A percentile compares a stretch with the other conserved stretches of the same genome.
Conservation (phyloP, 2,797 vertebrate species). For the Schizopygopsis malacanthus region DNA sequence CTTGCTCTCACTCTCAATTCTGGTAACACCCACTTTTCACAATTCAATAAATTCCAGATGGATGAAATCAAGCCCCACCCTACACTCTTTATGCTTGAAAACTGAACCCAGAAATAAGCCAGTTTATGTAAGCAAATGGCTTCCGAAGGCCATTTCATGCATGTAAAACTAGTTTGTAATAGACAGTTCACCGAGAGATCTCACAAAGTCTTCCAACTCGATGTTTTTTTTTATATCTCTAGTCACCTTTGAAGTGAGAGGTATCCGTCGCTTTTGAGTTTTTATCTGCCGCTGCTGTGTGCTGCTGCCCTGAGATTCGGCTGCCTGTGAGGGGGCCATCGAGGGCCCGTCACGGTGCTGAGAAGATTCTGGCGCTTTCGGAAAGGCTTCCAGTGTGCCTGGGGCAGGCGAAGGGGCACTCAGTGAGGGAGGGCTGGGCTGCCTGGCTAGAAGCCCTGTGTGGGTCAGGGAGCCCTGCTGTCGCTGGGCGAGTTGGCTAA, state of each 20-base stretch:
- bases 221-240: background rate
- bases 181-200: background rate
- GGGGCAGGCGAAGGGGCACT: slow-evolving; percentile 70
- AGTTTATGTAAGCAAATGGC: background rate
- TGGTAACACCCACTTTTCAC: background rate
- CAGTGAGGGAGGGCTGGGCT: slow-evolving; percentile 68
- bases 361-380: slow-evolving; percentile 75
- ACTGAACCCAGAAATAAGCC: background rate
- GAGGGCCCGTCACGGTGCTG: slow-evolving; percentile 64
- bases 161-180: background rate
- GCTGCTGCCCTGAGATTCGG: slow-evolving; percentile 71
- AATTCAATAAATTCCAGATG: background rate
- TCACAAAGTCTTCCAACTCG: background rate
- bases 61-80: background rate
- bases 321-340: slow-evolving; percentile 61
- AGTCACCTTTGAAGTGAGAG: slow-evolving; percentile 89
- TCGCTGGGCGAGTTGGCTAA: slow-evolving; percentile 91
- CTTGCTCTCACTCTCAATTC: background rate
- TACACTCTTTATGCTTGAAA: background rate
- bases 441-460: slow-evolving; percentile 71
- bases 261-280: slow-evolving; percentile 89
- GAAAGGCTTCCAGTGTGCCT: slow-evolving; percentile 79
- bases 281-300: slow-evolving; percentile 89
- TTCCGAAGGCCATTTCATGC: background rate
- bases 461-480: slow-evolving; percentile 76